Conservation (phyloP, 2,888 invertebrate species). For the Leistus spinibarbis region DNA sequence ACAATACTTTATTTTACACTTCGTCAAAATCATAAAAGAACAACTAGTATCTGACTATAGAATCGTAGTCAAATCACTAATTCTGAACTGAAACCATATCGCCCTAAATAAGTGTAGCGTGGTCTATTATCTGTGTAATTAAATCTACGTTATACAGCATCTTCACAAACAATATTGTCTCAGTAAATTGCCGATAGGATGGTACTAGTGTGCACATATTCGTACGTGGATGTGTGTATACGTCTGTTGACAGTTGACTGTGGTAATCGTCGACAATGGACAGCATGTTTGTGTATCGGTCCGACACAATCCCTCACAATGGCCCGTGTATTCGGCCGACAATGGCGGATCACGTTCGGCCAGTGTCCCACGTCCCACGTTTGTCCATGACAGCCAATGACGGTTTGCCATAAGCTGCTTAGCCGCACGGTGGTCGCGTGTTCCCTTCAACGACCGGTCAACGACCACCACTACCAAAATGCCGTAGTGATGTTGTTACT, state of each 20-base stretch:
- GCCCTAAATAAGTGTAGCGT: background rate
- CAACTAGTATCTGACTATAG: background rate
- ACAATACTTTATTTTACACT: too few relatives aligned
- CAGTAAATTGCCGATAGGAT: background rate
- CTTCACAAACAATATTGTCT: background rate
- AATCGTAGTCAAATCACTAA: background rate
- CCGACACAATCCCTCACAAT: conserved; percentile 32
- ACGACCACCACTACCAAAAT: background rate
- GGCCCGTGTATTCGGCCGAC: background rate
- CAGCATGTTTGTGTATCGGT: conserved; percentile 26
- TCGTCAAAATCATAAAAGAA: too few relatives aligned
- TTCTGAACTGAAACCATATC: background rate
- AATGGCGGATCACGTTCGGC: conserved; percentile 6
- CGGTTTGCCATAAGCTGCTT: conserved; percentile 5
- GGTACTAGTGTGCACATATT: background rate
- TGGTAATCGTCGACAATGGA: conserved; percentile 37
- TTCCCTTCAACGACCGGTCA: background rate
- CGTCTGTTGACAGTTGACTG: conserved; percentile 24
- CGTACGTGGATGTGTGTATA: background rate
- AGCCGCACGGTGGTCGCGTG: background rate
- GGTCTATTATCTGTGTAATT: background rate
- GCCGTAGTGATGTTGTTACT: background rate
- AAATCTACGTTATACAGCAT: background rate
- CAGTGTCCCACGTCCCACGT: background rate
- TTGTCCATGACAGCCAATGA: conserved; percentile 7